These are phyloP conservation scores for Lynx canadensis DNA, from an alignment of 2,113 vertebrate species.

Conservation along the genomic window DNA sequence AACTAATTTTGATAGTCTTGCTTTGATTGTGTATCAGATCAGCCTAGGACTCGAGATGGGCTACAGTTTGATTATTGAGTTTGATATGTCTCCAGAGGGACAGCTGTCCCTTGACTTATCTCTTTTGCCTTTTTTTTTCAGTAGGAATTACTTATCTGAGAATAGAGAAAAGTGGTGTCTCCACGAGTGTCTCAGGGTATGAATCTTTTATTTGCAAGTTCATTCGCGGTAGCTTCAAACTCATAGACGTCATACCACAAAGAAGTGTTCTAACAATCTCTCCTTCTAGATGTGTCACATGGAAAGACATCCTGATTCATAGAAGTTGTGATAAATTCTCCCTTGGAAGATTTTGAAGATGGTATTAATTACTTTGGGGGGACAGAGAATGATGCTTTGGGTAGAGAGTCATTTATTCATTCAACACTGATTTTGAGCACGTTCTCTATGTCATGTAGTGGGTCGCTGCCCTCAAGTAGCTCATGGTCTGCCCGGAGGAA, in stretches of 20 bases:
- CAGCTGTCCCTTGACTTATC: background rate
- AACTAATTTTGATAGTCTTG: background rate
- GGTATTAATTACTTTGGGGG: background rate
- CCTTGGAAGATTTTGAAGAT: background rate
- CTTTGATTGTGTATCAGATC: background rate
- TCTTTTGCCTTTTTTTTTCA: background rate
- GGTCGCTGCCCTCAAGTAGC: background rate
- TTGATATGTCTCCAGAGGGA: slow-evolving; percentile 18
- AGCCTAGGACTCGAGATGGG: background rate
- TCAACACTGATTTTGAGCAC: background rate
- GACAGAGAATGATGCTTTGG: background rate
- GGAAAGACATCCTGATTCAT: background rate
- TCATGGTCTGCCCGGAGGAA: background rate
- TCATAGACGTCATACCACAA: background rate
- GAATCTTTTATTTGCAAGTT: background rate
- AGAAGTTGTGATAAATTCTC: background rate
- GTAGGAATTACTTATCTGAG: background rate
- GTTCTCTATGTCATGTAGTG: rapidly evolving
- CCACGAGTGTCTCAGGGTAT: background rate
- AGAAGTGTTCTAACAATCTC: background rate
- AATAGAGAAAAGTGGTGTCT: background rate
- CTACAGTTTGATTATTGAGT: background rate
- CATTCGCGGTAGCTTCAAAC: background rate
- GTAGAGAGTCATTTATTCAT: background rate
- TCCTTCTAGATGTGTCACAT: background rate